A percentile compares a stretch with the other conserved stretches of the same genome.
These are phyloP conservation scores for Radopholus similis DNA, from an alignment of 1,140 invertebrate genomes.

Conservation along the genomic window DNA sequence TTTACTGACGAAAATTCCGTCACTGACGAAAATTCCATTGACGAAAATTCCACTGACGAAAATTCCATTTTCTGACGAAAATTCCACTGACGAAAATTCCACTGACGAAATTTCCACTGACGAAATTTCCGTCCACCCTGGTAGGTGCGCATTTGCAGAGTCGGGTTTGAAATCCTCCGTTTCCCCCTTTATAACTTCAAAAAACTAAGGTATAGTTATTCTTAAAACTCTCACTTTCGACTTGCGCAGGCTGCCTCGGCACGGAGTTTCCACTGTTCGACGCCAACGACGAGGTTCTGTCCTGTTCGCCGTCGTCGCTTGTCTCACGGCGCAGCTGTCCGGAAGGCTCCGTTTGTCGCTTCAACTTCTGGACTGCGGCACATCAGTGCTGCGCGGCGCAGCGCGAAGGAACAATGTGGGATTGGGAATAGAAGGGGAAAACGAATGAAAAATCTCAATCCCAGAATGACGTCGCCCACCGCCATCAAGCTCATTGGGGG, in stretches of 20 bases:
- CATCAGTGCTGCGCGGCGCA: slow-evolving; percentile 37
- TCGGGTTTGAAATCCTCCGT: too few relatives aligned
- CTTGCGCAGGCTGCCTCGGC: slow-evolving; percentile 42
- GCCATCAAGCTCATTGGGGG: background rate
- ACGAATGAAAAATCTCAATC: background rate
- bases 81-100: too few relatives aligned
- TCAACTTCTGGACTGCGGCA: slow-evolving; percentile 47
- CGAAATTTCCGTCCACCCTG: too few relatives aligned
- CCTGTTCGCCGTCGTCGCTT: slow-evolving; percentile 20
- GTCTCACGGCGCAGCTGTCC: slow-evolving; percentile 36
- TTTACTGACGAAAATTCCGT: background rate
- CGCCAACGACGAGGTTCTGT: slow-evolving; percentile 12
- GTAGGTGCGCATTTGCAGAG: too few relatives aligned
- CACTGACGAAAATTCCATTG: too few relatives aligned
- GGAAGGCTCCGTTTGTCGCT: slow-evolving; percentile 28
- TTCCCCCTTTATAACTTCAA: too few relatives aligned
- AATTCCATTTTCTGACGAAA: too few relatives aligned
- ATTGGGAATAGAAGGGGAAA: too few relatives aligned
- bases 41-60: too few relatives aligned
- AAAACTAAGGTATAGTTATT: too few relatives aligned
- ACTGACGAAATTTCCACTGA: too few relatives aligned
- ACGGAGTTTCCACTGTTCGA: slow-evolving; percentile 19
- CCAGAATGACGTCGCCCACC: background rate
- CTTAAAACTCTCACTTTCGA: background rate
- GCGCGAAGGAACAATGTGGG: too few relatives aligned